These are phyloP conservation scores for Spermophilus dauricus DNA, from an alignment of 2,113 vertebrate genomes.

Conservation along the genomic window DNA sequence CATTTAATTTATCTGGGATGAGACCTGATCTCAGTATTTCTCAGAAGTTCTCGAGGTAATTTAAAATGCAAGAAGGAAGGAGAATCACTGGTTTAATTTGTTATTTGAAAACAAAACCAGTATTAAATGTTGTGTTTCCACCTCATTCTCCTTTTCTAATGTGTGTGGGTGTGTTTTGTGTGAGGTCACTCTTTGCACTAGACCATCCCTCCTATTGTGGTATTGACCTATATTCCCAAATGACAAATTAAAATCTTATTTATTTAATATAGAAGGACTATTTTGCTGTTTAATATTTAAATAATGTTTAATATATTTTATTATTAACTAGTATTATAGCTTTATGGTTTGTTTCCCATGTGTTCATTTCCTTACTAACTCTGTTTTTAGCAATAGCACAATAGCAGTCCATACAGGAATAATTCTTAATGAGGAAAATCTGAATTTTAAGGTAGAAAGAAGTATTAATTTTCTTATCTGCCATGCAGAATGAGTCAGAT, in stretches of 20 bases:
- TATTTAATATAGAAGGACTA: constrained; percentile 83
- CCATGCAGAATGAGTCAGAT: constrained; percentile 72
- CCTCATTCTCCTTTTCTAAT: not conserved
- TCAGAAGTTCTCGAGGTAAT: constrained; percentile 16
- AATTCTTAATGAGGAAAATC: constrained; percentile 60
- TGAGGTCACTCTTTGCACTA: constrained; percentile 66
- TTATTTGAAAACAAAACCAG: constrained; percentile 57
- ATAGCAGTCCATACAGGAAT: constrained; percentile 39
- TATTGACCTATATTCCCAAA: constrained; percentile 64
- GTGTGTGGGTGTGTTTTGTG: not conserved
- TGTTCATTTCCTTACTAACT: constrained; percentile 74
- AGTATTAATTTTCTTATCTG: constrained; percentile 77
- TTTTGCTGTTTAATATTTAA: constrained; percentile 81
- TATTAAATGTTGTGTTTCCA: constrained; percentile 51
- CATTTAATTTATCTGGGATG: not conserved
- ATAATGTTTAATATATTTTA: constrained; percentile 79
- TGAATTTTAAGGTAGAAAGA: constrained; percentile 71
- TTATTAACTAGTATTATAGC: constrained; percentile 58
- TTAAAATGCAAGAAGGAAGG: constrained; percentile 19
- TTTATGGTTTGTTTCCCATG: constrained; percentile 70
- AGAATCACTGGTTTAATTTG: constrained; percentile 53
- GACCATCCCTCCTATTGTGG: constrained; percentile 17
- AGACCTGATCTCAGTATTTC: constrained; percentile 40
- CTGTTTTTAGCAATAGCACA: constrained; percentile 67
- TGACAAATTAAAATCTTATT: constrained; percentile 78